phyloP scores from a whole-genome alignment of 2,797 vertebrate genomes.

The Garrulus glandarius region DNA sequence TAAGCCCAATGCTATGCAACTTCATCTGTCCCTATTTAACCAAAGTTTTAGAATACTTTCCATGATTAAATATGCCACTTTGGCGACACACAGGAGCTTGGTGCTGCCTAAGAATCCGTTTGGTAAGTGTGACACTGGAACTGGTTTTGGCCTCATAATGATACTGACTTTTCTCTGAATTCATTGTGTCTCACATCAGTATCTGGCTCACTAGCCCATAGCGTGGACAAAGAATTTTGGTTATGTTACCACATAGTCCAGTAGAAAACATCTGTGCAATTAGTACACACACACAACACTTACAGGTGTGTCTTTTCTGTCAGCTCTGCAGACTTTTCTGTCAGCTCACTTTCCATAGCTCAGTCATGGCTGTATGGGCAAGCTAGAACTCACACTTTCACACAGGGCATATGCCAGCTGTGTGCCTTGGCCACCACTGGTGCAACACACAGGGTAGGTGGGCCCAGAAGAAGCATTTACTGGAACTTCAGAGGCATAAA shows the following conservation, averaged over 20 bases:
- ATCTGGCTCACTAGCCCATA: not conserved
- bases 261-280: not conserved
- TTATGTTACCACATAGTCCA: not conserved
- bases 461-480: not conserved
- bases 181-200: not conserved
- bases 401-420: not conserved
- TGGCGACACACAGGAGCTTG: not conserved
- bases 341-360: not conserved
- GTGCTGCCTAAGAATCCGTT: not conserved
- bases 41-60: not conserved
- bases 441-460: not conserved
- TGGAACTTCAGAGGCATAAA: not conserved
- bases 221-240: not conserved
- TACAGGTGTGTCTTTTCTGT: not conserved
- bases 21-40: not conserved
- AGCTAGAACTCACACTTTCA: not conserved
- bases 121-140: not conserved
- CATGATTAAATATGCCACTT: not conserved
- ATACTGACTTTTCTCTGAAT: not conserved
- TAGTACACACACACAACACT: not conserved
- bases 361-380: not conserved
- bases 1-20: not conserved
- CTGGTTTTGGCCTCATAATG: not conserved
- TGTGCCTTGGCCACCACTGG: not conserved
- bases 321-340: not conserved